Base-by-base conservation (phyloP, 2,888 invertebrate genomes). In the Zaprionus obscuricornis region DNA sequence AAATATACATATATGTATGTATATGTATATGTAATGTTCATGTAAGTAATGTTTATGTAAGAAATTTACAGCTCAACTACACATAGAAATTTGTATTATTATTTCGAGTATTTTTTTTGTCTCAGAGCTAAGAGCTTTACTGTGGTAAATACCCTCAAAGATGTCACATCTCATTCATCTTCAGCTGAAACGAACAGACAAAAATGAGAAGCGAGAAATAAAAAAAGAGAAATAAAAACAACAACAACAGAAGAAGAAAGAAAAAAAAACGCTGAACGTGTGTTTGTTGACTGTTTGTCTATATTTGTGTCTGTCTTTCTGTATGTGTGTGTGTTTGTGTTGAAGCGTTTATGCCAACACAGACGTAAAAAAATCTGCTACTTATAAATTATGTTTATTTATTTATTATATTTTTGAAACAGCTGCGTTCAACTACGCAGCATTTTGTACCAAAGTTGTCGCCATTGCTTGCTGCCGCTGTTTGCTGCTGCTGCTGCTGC, bases 311-410 rank as follows among this genome's bases (percentile, higher is more conserved):
- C 34, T 39, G 33, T 49, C 22, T 29, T 10, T 34, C 3, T 34
- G 14, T 22, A 40, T 31, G 34, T 29, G 33, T 37, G 43, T 37
- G 46, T 37, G 51, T 50, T 59, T 81, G 64, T 55, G 75, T 62
- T 74, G 72, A 72, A 79, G 77, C 63, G 59, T 79, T 79, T 79
- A 69, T 76, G 72, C 71, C 66, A 83, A 79, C 76, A 63, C 74
- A 83, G 76, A 78, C 76, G 63, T 66, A 81, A 66, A n/a, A 77
- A 84, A 84, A 84, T 76, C 74, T 82, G 85, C 81, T 82, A 84
- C 85, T 84, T 84, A 82, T 82, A 82, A 82, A 82, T 82, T 84
- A 82, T 82, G 78, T 82, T 82, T 82, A 84, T 82, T 82, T 82
- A 82, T 82, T 82, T 84, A 79, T 79, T 79, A 79, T 82, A 84